Evolutionary conservation across 2,888 invertebrate species (phyloP).

Genomic region (Athalia cordata): DNA sequence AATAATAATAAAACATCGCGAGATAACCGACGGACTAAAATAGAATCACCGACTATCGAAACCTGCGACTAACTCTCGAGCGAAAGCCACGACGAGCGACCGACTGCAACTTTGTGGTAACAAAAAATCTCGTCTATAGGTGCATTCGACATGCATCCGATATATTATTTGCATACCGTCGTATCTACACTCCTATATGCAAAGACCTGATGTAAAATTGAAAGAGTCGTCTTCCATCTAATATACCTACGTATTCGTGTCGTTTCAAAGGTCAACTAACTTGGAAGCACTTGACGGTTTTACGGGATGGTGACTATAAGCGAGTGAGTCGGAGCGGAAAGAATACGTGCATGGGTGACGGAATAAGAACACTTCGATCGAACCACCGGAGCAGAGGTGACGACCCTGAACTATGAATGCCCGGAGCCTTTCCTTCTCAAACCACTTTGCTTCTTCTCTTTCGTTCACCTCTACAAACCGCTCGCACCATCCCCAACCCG

Average conservation of each 20-base stretch:
- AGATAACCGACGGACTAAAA: background rate
- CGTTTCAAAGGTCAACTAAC: slow-evolving; percentile 9
- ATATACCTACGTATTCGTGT: background rate
- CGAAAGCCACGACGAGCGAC: no score
- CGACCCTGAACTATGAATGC: slow-evolving; percentile 33
- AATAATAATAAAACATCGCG: background rate
- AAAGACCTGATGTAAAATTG: background rate
- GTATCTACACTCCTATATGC: no score
- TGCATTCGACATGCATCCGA: no score
- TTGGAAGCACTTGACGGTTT: background rate
- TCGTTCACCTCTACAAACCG: background rate
- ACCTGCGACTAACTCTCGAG: background rate
- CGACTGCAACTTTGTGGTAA: no score
- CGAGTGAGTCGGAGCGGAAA: background rate
- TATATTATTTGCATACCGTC: no score
- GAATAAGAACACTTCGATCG: slow-evolving; percentile 12
- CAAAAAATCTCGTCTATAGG: no score
- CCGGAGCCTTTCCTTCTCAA: background rate
- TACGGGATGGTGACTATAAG: background rate
- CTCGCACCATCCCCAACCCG: no score
- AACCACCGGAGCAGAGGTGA: background rate
- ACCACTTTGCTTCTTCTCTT: background rate
- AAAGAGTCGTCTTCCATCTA: background rate
- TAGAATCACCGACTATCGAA: background rate
- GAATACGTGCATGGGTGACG: background rate